Percentiles rank a stretch among this genome's conserved stretches.
Conservation (phyloP, 2,113 vertebrate genomes). For the Laterallus jamaicensis region DNA sequence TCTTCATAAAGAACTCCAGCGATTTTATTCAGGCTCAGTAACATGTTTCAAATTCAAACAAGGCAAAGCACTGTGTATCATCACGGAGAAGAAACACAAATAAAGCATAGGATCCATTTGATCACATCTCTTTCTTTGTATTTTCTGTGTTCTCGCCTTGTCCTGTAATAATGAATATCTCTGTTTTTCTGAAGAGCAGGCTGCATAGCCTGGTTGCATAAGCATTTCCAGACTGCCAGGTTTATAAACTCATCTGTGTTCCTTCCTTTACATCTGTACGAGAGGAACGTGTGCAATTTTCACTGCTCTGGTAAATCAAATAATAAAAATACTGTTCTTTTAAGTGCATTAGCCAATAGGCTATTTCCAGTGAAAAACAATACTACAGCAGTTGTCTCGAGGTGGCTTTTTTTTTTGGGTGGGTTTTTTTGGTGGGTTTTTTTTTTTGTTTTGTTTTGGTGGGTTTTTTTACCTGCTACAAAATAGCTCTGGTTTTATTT, state of each 20-base stretch:
- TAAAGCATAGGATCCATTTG: not conserved
- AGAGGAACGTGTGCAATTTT: not conserved
- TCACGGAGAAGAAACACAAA: constrained; percentile 18
- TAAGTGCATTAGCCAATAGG: constrained; percentile 36
- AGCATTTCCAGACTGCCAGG: not conserved
- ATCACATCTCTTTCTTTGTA: not conserved
- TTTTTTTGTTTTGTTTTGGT: not conserved
- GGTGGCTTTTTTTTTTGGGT: not conserved
- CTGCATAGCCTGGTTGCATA: not conserved
- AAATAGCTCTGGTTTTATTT: constrained; percentile 38
- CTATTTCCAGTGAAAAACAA: not conserved
- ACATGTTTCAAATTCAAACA: not conserved
- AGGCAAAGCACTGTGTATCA: not conserved
- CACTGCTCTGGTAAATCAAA: not conserved
- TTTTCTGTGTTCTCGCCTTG: not conserved
- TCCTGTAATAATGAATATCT: not conserved
- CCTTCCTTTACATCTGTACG: not conserved
- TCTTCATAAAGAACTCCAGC: not conserved
- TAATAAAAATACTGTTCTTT: constrained; percentile 3
- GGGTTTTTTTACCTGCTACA: not conserved
- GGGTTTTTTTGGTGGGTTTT: not conserved
- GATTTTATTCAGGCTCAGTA: not conserved
- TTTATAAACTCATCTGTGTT: constrained; percentile 16
- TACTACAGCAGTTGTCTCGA: not conserved
- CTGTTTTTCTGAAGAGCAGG: not conserved